Evolutionary conservation across 2,797 vertebrate species (phyloP).

Genomic region (Aplochiton taeniatus): DNA sequence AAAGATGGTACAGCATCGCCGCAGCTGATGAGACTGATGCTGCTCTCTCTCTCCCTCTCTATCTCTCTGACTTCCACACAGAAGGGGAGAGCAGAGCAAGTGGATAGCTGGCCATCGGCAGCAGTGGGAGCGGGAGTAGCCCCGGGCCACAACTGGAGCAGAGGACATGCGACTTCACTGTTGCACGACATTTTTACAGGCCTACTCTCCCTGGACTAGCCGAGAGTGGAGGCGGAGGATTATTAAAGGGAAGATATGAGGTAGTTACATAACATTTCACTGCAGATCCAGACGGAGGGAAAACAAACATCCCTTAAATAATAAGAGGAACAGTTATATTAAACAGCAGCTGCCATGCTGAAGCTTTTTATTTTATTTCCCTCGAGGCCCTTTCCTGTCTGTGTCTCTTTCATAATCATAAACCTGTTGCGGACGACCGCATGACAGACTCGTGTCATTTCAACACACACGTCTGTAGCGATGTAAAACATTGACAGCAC

Average conservation of each 20-base stretch:
- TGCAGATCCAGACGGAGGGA: conserved; percentile 26
- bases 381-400: too few species aligned
- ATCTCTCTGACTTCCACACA: conserved; percentile 34
- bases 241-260: conserved; percentile 17
- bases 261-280: conserved; percentile 26
- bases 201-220: conserved; percentile 36
- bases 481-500: too few species aligned
- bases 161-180: conserved; percentile 58
- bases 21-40: conserved; percentile 70
- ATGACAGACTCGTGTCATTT: conserved; percentile 43
- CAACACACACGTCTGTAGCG: too few species aligned
- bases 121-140: conserved; percentile 63
- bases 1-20: conserved; percentile 71
- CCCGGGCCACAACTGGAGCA: conserved; percentile 63
- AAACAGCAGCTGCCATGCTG: too few species aligned
- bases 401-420: too few species aligned
- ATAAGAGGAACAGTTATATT: too few species aligned
- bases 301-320: conserved; percentile 24
- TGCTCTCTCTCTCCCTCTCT: conserved; percentile 62
- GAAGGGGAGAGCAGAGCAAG: conserved; percentile 63
- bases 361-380: too few species aligned
- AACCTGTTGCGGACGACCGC: conserved; percentile 20
- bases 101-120: conserved; percentile 69
- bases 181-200: conserved; percentile 61
- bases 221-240: conserved; percentile 40